Conservation (phyloP, 37 sponge, comb jelly and placozoan genomes). For the Beroe forskalii region DNA sequence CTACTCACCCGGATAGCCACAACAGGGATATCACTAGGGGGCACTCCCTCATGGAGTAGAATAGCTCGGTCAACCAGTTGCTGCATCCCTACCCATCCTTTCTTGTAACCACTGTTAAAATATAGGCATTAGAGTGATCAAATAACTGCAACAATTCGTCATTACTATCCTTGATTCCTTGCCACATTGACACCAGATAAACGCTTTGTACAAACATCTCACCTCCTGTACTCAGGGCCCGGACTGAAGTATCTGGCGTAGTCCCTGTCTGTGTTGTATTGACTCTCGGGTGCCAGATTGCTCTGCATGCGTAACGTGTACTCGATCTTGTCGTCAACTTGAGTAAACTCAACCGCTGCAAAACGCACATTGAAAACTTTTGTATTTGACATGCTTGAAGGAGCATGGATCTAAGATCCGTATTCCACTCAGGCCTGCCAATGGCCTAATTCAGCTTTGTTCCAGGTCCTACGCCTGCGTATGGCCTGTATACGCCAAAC, state of each 20-base stretch:
- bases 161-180: no score
- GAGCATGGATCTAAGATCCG: neutral
- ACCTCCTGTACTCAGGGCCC: neutral
- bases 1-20: conserved; percentile 21
- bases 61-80: conserved; percentile 24
- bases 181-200: no score
- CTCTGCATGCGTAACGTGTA: conserved; percentile 54
- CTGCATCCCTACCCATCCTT: conserved; percentile 35
- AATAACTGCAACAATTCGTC: no score
- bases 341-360: conserved; percentile 1
- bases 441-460: no score
- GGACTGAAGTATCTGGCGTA: conserved; percentile 35
- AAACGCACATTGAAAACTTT: no score
- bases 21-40: neutral
- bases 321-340: neutral
- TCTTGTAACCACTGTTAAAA: conserved; percentile 28
- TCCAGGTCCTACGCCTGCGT: no score
- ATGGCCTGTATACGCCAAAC: no score
- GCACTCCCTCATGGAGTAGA: neutral
- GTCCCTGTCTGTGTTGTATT: conserved; percentile 4
- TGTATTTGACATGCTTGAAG: neutral
- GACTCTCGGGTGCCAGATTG: neutral
- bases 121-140: no score
- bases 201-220: no score
- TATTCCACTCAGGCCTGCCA: no score